Base-by-base conservation (phyloP, 2,113 vertebrate genomes). In the Burhinus bistriatus region DNA sequence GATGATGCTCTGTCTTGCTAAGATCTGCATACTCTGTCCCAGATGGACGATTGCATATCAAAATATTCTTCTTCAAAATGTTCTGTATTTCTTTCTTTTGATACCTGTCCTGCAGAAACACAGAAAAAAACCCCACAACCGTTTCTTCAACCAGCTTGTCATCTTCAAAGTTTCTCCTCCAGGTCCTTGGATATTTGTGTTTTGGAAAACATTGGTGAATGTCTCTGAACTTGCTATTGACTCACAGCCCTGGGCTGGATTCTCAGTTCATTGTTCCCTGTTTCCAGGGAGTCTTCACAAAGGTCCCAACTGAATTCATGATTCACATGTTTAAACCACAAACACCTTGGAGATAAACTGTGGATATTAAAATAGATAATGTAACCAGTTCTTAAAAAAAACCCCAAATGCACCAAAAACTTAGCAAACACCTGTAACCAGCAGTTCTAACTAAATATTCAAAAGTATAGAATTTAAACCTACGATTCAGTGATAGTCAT, bases 261-360 rank as follows among this genome's bases (percentile, higher is more conserved):
- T 61, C 66, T 76, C 29, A 34, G 16, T 26, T 69, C 65, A 65
- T 91, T 94, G 87, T 90, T 81, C n/a, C 71, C 45, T 69, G 45
- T 93, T 91, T 80, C 68, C 82, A 90, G 38, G 42, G 42, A 88
- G 30, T 32, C 51, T 66, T 62, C 45, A 89, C 16, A 38, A 32
- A 72, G 20, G 30, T 89, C 21, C 51, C 2, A 0, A 23, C 17
- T 80, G 82, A 80, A 45, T 36, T 77, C 2, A 11, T 69, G 62
- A 92, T 70, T 93, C 58, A 66, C 22, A 6, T 83, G 52, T 94
- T 96, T 94, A 85, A 93, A 86, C 15, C 42, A 93, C 91, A 83
- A 91, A 89, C 62, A 86, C 87, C 93, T 87, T 91, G 89, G 94
- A 95, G 77, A 95, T 65, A 79, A 70, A 58, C 2, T 22, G 12